phyloP scores from a whole-genome alignment of 2,888 invertebrate species.

The Hybos culiciformis region DNA sequence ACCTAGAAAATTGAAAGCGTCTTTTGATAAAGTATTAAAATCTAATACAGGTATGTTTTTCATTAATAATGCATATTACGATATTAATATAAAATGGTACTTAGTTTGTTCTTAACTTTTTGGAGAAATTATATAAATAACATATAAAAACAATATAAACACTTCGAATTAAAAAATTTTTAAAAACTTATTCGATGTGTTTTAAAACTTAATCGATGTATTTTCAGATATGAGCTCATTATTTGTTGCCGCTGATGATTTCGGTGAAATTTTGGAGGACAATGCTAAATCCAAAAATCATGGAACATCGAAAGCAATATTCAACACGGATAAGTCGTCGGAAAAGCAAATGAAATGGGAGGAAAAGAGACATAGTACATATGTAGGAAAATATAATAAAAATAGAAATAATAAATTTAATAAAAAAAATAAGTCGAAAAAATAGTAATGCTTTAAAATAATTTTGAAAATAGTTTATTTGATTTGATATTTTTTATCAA shows the following conservation, averaged over 20 bases:
- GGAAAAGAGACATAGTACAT: constrained; percentile 46
- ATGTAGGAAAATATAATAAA: constrained; percentile 8
- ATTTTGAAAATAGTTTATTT: no score
- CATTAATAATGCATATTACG: no score
- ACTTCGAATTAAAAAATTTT: neutral
- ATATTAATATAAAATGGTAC: no score
- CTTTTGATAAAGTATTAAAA: constrained; percentile 19
- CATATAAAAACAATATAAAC: neutral
- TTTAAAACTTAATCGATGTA: no score
- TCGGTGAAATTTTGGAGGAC: constrained; percentile 75
- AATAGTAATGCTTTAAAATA: no score
- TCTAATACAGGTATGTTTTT: no score
- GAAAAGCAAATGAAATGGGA: constrained; percentile 73
- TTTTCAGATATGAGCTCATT: constrained; percentile 43
- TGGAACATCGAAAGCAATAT: constrained; percentile 54
- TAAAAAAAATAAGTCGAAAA: constrained; percentile 4
- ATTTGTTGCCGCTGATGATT: constrained; percentile 79
- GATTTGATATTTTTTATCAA: no score
- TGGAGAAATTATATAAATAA: no score
- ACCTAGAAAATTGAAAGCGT: constrained; percentile 21
- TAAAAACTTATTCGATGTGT: neutral
- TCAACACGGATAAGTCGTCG: constrained; percentile 65
- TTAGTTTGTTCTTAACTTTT: no score
- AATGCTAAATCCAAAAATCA: constrained; percentile 53
- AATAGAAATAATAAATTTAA: constrained; percentile 20